These are phyloP conservation scores for Anagyrus pseudococci DNA, from an alignment of 2,888 invertebrate genomes.

Conservation along the genomic window DNA sequence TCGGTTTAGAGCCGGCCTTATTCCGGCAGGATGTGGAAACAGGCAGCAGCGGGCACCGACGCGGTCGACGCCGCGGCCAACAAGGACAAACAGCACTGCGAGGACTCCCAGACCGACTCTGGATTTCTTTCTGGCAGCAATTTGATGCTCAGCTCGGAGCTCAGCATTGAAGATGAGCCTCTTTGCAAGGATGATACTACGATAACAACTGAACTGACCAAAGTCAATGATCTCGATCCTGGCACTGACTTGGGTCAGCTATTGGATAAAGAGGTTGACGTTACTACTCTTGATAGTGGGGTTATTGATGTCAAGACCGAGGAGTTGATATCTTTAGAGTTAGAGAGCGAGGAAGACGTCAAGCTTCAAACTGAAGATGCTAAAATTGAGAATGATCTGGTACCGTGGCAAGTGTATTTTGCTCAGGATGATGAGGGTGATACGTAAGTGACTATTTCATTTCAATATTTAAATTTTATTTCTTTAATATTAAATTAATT, in stretches of 20 bases:
- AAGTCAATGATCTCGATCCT: slow-evolving; percentile 43
- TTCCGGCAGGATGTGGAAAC: slow-evolving; percentile 25
- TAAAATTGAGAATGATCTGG: slow-evolving; percentile 1
- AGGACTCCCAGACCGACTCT: slow-evolving; percentile 50
- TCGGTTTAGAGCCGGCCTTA: too few relatives aligned
- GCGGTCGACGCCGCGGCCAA: background rate
- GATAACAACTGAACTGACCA: slow-evolving; percentile 30
- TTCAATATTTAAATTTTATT: slow-evolving; percentile 13
- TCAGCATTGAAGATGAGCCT: slow-evolving; percentile 28
- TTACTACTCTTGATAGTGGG: slow-evolving; percentile 37
- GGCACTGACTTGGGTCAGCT: slow-evolving; percentile 75
- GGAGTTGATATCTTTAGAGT: slow-evolving; percentile 8
- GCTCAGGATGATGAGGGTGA: slow-evolving; percentile 85
- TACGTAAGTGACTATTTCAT: slow-evolving; percentile 72
- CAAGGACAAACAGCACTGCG: slow-evolving; percentile 26
- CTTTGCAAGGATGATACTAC: slow-evolving; percentile 15
- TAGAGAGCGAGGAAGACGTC: background rate
- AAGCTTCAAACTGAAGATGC: background rate
- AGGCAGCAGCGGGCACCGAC: background rate
- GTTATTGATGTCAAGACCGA: slow-evolving; percentile 19
- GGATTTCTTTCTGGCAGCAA: slow-evolving; percentile 54
- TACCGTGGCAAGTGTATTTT: slow-evolving; percentile 71
- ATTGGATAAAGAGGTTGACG: slow-evolving; percentile 61
- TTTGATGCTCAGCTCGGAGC: slow-evolving; percentile 40
- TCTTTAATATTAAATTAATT: slow-evolving; percentile 16